Conservation (phyloP, 2,797 vertebrate genomes). For the Xenentodon cancila region DNA sequence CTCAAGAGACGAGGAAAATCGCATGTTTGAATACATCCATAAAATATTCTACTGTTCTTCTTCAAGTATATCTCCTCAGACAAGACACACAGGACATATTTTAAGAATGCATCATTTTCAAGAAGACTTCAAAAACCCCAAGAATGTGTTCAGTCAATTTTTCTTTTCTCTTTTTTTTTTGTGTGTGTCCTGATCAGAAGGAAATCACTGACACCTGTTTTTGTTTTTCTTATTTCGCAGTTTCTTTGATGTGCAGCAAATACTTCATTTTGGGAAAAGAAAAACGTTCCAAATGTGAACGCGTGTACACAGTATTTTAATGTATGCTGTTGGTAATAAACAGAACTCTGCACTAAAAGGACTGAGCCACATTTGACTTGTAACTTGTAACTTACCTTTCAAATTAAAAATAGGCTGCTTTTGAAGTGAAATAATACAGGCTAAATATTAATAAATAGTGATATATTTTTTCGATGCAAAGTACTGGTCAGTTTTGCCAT, state of each 20-base stretch:
- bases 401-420: neutral
- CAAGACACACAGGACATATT: slow-evolving; percentile 79
- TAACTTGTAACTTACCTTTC: slow-evolving; percentile 35
- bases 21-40: slow-evolving; percentile 78
- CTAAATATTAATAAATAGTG: too few species aligned
- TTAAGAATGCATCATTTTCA: slow-evolving; percentile 79
- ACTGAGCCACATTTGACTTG: slow-evolving; percentile 56
- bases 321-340: slow-evolving; percentile 81
- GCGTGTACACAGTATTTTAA: slow-evolving; percentile 74
- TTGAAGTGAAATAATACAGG: neutral
- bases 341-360: slow-evolving; percentile 61
- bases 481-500: neutral
- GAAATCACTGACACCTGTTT: slow-evolving; percentile 66
- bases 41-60: slow-evolving; percentile 70
- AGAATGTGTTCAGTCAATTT: slow-evolving; percentile 53
- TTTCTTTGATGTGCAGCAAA: slow-evolving; percentile 70
- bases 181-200: slow-evolving; percentile 50
- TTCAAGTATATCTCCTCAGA: slow-evolving; percentile 68
- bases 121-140: slow-evolving; percentile 59
- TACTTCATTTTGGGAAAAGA: slow-evolving; percentile 59
- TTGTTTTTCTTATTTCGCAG: slow-evolving; percentile 70
- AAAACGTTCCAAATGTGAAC: slow-evolving; percentile 59
- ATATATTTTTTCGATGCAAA: neutral
- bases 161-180: slow-evolving; percentile 44
- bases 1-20: slow-evolving; percentile 74